These are phyloP conservation scores for Agrilus cyanescens DNA, from an alignment of 2,888 invertebrate species.

Conservation along the genomic window DNA sequence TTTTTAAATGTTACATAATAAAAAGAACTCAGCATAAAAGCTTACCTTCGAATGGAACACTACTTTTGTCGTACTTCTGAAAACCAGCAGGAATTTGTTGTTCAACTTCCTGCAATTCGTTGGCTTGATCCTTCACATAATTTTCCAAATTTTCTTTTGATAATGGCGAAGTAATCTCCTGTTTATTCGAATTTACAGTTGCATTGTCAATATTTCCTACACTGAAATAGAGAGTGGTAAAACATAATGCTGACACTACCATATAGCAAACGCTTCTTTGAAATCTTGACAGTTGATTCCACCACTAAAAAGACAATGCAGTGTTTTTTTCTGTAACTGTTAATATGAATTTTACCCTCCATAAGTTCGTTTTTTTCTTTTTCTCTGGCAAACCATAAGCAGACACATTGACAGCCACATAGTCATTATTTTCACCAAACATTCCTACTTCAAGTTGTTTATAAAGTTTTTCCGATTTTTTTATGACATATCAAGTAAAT, in stretches of 20 bases:
- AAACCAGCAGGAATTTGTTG: slow-evolving; percentile 22
- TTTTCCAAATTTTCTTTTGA: slow-evolving; percentile 19
- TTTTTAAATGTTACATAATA: too few species aligned
- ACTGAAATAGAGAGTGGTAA: slow-evolving; percentile 49
- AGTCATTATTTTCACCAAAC: slow-evolving; percentile 14
- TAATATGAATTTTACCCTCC: slow-evolving; percentile 16
- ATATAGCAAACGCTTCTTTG: slow-evolving; percentile 68
- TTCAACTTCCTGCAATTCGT: slow-evolving; percentile 20
- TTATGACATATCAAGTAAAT: too few species aligned
- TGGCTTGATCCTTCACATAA: slow-evolving; percentile 25
- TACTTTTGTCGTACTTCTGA: too few species aligned
- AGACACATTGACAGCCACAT: slow-evolving; percentile 14
- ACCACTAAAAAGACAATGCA: slow-evolving; percentile 26
- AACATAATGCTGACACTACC: slow-evolving; percentile 41
- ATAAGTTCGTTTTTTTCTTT: slow-evolving; percentile 16
- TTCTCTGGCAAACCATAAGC: slow-evolving; percentile 13
- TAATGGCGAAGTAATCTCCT: slow-evolving; percentile 13
- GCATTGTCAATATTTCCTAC: slow-evolving; percentile 34
- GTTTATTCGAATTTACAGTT: slow-evolving; percentile 19
- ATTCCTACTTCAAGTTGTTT: slow-evolving; percentile 4
- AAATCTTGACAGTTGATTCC: slow-evolving; percentile 76
- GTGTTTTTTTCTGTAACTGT: not conserved
- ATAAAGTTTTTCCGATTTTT: too few species aligned
- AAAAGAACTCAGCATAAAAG: too few species aligned
- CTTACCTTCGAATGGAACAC: too few species aligned